phyloP scores from a whole-genome alignment of 2,113 vertebrate species.

The Paratilapia polleni region DNA sequence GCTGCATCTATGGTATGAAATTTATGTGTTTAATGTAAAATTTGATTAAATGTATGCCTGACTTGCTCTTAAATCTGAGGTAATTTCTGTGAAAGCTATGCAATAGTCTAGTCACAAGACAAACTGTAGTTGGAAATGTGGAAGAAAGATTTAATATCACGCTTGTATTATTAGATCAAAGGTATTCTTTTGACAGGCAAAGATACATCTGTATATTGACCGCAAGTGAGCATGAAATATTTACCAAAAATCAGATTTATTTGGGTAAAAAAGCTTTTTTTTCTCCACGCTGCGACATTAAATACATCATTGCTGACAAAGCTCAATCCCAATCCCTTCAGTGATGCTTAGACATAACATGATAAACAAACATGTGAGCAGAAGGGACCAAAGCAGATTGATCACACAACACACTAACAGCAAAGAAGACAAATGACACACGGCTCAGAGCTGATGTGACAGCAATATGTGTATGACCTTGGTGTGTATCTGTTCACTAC shows the following conservation, averaged over 20 bases:
- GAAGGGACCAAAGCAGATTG: background rate
- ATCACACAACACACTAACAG: background rate
- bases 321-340: background rate
- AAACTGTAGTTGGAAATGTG: background rate
- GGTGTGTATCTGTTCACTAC: background rate
- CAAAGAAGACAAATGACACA: background rate
- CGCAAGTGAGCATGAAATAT: background rate
- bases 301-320: background rate
- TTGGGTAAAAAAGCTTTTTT: background rate
- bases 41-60: background rate
- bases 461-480: background rate
- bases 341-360: background rate
- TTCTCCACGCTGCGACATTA: accelerated
- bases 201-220: background rate
- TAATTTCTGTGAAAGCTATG: background rate
- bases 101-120: background rate
- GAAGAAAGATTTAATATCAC: background rate
- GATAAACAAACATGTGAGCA: constrained; percentile 4
- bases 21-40: background rate
- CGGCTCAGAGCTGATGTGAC: background rate
- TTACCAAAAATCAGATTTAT: background rate
- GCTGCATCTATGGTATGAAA: background rate
- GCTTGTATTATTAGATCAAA: background rate
- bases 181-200: background rate
- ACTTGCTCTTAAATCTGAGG: background rate